Conservation (phyloP, 1,140 invertebrate species). For the Drosophila bifasciata region DNA sequence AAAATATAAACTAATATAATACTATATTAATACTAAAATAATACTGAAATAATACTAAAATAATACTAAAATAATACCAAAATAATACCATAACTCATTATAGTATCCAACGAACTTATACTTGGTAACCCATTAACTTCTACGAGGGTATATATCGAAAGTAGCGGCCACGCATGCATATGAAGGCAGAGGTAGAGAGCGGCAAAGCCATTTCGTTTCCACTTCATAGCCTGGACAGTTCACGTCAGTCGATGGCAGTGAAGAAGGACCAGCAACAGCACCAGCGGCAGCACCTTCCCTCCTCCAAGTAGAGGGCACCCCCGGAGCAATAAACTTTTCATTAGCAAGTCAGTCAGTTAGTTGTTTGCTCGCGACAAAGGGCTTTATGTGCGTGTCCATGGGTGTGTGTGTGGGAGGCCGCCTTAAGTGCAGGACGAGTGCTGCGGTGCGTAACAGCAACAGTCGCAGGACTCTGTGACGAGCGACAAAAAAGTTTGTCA, state of each 20-base stretch:
- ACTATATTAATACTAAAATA: too few species aligned
- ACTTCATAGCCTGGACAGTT: conserved; percentile 8
- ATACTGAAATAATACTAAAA: too few species aligned
- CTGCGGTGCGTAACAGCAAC: conserved; percentile 13
- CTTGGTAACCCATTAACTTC: too few species aligned
- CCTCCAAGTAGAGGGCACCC: conserved; percentile 49
- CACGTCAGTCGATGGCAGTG: conserved; percentile 10
- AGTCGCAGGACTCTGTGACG: not conserved
- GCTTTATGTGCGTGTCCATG: conserved; percentile 24
- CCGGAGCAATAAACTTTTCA: conserved; percentile 76
- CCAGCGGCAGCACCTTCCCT: too few species aligned
- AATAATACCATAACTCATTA: too few species aligned
- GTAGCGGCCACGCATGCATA: conserved; percentile 26
- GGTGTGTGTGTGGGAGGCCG: not conserved
- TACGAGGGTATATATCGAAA: too few species aligned
- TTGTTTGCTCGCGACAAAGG: conserved; percentile 60
- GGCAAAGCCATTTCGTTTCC: conserved; percentile 20
- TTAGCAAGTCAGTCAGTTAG: conserved; percentile 78
- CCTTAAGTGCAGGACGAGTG: conserved; percentile 44
- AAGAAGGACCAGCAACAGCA: too few species aligned
- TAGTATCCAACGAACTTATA: too few species aligned
- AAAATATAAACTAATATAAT: too few species aligned
- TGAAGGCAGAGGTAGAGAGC: conserved; percentile 34
- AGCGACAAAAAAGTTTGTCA: conserved; percentile 65
- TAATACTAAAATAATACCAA: too few species aligned